Conservation (phyloP, 2,113 vertebrate genomes). For the Salvelinus sp. region DNA sequence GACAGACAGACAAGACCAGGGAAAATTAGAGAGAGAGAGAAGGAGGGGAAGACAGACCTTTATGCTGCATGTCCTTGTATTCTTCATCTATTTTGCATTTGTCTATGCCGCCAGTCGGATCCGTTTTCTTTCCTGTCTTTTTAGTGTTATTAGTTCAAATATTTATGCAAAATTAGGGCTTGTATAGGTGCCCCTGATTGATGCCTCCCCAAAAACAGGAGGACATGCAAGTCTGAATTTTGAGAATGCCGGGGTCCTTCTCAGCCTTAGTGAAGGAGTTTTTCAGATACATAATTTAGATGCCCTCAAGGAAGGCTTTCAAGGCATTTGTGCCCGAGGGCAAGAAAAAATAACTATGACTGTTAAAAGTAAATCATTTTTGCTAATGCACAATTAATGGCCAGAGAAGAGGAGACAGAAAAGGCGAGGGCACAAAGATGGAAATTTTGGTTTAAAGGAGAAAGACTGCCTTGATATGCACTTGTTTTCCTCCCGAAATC, state of each 20-base stretch:
- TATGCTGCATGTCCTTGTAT: slow-evolving; percentile 85
- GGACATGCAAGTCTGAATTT: slow-evolving; percentile 95
- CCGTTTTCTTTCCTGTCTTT: slow-evolving; percentile 91
- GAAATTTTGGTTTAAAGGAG: slow-evolving; percentile 93
- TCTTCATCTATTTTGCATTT: slow-evolving; percentile 99
- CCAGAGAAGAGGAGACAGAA: slow-evolving; percentile 81
- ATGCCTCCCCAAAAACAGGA: slow-evolving; percentile 98
- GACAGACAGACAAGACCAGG: neutral
- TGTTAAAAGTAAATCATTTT: slow-evolving; percentile 99
- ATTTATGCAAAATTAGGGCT: slow-evolving; percentile 98
- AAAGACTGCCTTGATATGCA: slow-evolving; percentile 82
- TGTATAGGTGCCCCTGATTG: slow-evolving; percentile 96
- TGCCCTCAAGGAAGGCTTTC: slow-evolving; percentile 99
- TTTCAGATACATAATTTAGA: slow-evolving; percentile 99
- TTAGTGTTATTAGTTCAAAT: slow-evolving; percentile 99
- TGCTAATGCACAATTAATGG: slow-evolving; percentile 99
- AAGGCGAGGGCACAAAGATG: slow-evolving; percentile 82
- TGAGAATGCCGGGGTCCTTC: slow-evolving; percentile 94
- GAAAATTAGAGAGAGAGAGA: slow-evolving; percentile 24
- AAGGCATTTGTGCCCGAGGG: slow-evolving; percentile 99
- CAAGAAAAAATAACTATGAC: slow-evolving; percentile 99
- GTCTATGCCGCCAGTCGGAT: slow-evolving; percentile 93
- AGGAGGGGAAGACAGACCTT: slow-evolving; percentile 66
- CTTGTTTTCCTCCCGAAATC: slow-evolving; percentile 73
- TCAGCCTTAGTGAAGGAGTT: slow-evolving; percentile 95